Percentiles rank a stretch among this genome's conserved stretches.
phyloP scores from a whole-genome alignment of 1,140 invertebrate genomes.

The Reticulitermes speratus region DNA sequence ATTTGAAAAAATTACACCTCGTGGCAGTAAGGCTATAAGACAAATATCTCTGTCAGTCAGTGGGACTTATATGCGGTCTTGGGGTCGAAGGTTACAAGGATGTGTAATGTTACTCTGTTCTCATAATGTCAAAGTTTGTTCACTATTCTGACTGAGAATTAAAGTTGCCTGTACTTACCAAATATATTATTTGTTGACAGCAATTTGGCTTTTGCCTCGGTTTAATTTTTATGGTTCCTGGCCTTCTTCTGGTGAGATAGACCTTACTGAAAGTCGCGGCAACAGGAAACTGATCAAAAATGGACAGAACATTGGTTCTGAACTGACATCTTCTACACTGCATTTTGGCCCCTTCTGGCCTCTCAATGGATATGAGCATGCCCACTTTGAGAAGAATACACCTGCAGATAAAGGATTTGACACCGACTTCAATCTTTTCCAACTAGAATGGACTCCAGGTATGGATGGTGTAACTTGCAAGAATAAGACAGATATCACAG shows the following conservation, averaged over 20 bases:
- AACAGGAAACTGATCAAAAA: conserved; percentile 51
- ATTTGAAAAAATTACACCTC: no score
- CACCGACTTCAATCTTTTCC: not conserved
- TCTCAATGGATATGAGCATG: conserved; percentile 4
- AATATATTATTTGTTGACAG: conserved; percentile 37
- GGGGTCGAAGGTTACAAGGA: no score
- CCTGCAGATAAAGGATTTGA: not conserved
- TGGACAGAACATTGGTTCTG: conserved; percentile 55
- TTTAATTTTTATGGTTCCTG: conserved; percentile 57
- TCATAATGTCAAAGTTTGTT: no score
- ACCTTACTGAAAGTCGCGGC: conserved; percentile 58
- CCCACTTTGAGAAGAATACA: conserved; percentile 25
- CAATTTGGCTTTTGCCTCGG: conserved; percentile 61
- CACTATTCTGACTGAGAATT: no score
- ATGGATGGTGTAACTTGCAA: not conserved
- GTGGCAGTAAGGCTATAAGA: no score
- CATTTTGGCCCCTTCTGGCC: conserved; percentile 30
- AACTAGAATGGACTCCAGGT: conserved; percentile 5
- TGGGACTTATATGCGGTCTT: no score
- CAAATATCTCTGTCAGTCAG: no score
- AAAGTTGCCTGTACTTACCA: no score
- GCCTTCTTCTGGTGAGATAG: conserved; percentile 57
- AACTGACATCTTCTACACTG: conserved; percentile 23
- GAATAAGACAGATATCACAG: not conserved
- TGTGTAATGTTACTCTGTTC: no score